Evolutionary conservation across 2,888 invertebrate species (phyloP).

Genomic region (Cheilosia vulpina): DNA sequence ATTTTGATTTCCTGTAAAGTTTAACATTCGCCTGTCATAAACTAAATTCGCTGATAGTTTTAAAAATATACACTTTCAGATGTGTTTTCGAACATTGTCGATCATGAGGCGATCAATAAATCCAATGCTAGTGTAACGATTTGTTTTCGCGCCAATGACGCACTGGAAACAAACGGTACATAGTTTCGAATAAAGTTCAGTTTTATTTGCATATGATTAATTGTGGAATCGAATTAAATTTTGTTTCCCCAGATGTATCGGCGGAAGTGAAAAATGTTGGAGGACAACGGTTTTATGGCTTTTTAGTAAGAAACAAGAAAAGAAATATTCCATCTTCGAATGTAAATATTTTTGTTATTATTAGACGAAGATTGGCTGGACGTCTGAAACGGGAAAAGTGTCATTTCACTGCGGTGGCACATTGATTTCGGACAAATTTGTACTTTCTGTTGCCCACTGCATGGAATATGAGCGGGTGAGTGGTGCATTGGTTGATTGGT

Average conservation of each 20-base stretch:
- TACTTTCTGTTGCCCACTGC: conserved; percentile 55
- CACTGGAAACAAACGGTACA: conserved; percentile 45
- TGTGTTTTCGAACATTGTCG: conserved; percentile 34
- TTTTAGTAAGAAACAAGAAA: conserved; percentile 41
- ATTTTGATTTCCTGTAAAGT: conserved; percentile 43
- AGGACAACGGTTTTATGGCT: conserved; percentile 55
- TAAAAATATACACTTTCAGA: conserved; percentile 57
- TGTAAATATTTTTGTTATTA: not conserved
- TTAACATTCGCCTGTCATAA: conserved; percentile 7
- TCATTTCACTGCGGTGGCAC: conserved; percentile 64
- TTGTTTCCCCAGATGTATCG: conserved; percentile 26
- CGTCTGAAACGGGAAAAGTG: conserved; percentile 34
- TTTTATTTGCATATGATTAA: conserved; percentile 22
- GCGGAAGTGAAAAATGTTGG: conserved; percentile 27
- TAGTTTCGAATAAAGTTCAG: conserved; percentile 1
- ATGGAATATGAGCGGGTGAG: conserved; percentile 59
- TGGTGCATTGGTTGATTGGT: not conserved
- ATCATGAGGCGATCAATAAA: conserved; percentile 45
- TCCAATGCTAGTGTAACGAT: conserved; percentile 37
- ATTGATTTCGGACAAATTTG: conserved; percentile 56
- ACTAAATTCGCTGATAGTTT: not conserved
- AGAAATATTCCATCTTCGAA: not conserved
- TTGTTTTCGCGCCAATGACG: conserved; percentile 56
- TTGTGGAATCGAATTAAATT: conserved; percentile 8
- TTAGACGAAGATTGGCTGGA: conserved; percentile 65